Base-by-base conservation (phyloP, 2,113 vertebrate species). In the Carassius auratus region DNA sequence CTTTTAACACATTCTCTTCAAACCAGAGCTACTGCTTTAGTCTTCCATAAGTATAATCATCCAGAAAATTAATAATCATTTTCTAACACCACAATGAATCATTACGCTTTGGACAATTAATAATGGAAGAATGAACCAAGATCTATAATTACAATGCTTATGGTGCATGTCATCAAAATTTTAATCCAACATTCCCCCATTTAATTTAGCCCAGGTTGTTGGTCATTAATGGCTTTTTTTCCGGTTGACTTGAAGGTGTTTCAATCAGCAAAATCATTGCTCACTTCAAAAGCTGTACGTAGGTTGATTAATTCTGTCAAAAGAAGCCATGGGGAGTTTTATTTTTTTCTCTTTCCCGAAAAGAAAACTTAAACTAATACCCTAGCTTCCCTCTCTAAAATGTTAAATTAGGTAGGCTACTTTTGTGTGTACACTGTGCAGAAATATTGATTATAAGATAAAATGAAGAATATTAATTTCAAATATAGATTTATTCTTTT, bases 1-100 rank as follows among this genome's bases (percentile, higher is more conserved):
- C 69, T 75, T 69, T 84, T 71, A 59, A 26, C 73, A 77, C 36
- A 73, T 45, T 73, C 50, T 8, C 38, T 94, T 93, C 92, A 94
- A 95, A 94, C 95, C 94, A 90, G 92, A 95, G 92, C 91, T 92
- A 42, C 93, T 94, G 94, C 92, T 95, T 95, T 96, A 95, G 92
- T 95, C 90, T 94, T 96, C 97, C 96, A 97, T 96, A 96, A 95
- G 95, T 96, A 98, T 96, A 96, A 97, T 97, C 96, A 97, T 96
- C 94, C 96, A 95, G 95, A 97, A 97, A 98, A 98, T 98, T 95
- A 97, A 97, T 97, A 98, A 97, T 97, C 94, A 97, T 95, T 94
- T 93, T 96, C 94, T 95, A 92, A 94, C 93, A 93, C 94, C 92
- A 96, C 95, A 94, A 97, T 97, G 97, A 99, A 98, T 97, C 96